A percentile compares a stretch with the other conserved stretches of the same genome.
These are phyloP conservation scores for Erebia epiphron DNA, from an alignment of 2,888 invertebrate species.

Conservation along the genomic window DNA sequence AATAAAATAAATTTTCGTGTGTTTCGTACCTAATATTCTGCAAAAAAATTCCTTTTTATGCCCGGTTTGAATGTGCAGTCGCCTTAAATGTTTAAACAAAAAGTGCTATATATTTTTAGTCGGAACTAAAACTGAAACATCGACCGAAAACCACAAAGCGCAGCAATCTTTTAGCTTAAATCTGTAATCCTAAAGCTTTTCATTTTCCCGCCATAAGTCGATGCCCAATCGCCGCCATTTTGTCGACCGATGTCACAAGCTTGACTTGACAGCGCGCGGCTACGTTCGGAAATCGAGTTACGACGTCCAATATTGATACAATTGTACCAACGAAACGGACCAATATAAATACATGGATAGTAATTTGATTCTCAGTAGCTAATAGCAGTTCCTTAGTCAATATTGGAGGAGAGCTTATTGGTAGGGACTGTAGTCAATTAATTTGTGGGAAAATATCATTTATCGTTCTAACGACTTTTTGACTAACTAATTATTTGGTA, in stretches of 20 bases:
- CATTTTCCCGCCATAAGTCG: constrained; percentile 34
- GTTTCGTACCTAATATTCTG: no score
- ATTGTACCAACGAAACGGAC: constrained; percentile 71
- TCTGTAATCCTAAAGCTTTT: constrained; percentile 11
- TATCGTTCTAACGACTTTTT: not conserved
- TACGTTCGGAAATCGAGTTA: constrained; percentile 68
- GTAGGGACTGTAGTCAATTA: constrained; percentile 29
- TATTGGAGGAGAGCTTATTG: constrained; percentile 47
- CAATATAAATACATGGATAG: constrained; percentile 54
- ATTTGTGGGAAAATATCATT: constrained; percentile 35
- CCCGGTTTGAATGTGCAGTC: no score
- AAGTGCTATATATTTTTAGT: not conserved
- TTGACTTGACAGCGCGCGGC: constrained; percentile 58
- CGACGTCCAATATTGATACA: constrained; percentile 76
- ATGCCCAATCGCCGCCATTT: constrained; percentile 48
- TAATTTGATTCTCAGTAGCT: constrained; percentile 63
- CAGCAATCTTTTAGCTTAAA: not conserved
- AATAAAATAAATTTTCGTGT: no score
- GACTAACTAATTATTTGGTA: no score
- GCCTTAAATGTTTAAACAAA: not conserved
- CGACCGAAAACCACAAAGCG: not conserved
- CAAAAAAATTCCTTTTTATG: no score
- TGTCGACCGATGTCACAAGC: constrained; percentile 49
- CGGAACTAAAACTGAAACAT: constrained; percentile 5
- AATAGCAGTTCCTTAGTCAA: constrained; percentile 48